phyloP scores from a whole-genome alignment of 2,888 invertebrate genomes.

The Dasypolia templi region DNA sequence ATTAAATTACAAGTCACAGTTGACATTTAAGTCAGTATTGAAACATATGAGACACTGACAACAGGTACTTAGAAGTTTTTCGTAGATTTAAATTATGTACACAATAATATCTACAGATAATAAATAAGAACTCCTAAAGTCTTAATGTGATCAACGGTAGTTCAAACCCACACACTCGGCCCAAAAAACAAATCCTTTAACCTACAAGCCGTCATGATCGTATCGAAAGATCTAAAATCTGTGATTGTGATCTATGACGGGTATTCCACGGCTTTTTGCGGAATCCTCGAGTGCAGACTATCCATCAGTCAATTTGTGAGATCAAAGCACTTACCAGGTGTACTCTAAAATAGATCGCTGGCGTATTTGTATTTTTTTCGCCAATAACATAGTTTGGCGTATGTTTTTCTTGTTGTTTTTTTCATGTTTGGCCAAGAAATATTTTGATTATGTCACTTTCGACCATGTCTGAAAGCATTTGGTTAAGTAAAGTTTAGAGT shows the following conservation, averaged over 20 bases:
- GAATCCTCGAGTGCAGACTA: constrained; percentile 36
- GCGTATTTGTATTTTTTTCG: constrained; percentile 4
- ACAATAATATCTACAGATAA: too few species aligned
- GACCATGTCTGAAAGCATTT: background rate
- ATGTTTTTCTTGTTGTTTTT: background rate
- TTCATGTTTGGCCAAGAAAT: background rate
- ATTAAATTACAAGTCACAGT: too few species aligned
- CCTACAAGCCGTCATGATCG: too few species aligned
- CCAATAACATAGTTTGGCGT: background rate
- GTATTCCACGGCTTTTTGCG: constrained; percentile 37
- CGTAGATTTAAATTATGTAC: too few species aligned
- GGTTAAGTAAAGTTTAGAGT: background rate
- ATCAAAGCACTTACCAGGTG: constrained; percentile 13
- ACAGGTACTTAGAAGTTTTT: too few species aligned
- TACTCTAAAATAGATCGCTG: constrained; percentile 19
- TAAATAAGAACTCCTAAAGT: too few species aligned
- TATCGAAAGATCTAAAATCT: constrained; percentile 25
- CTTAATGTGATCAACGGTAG: background rate
- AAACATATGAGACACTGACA: too few species aligned
- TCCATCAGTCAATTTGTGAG: constrained; percentile 65
- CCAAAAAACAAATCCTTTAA: background rate
- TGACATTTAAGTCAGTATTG: too few species aligned
- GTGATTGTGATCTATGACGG: constrained; percentile 49
- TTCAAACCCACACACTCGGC: background rate
- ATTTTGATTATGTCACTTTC: background rate